Evolutionary conservation across 1,140 invertebrate species (phyloP).

Genomic region (Tetragnatha versicolor): DNA sequence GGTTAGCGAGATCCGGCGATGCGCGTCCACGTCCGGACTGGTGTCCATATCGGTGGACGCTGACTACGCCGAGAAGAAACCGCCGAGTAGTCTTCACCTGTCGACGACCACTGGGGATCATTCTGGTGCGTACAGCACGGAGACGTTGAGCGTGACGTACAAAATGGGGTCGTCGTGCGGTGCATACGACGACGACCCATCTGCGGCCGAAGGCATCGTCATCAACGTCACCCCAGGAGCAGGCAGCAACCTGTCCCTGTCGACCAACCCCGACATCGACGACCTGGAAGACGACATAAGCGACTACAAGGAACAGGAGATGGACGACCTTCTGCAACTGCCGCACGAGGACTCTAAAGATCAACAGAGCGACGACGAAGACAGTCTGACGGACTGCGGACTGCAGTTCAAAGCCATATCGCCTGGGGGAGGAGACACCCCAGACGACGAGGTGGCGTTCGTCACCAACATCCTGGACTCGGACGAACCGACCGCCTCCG

Average conservation of each 20-base stretch:
- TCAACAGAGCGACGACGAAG: conserved; percentile 37
- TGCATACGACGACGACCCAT: background rate
- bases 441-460: conserved; percentile 11
- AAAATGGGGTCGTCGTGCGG: background rate
- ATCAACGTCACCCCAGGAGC: background rate
- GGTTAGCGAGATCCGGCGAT: conserved; percentile 54
- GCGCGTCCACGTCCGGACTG: conserved; percentile 55
- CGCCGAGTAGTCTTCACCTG: background rate
- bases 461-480: conserved; percentile 6
- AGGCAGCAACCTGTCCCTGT: background rate
- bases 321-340: conserved; percentile 16
- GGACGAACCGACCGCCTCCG: background rate
- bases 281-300: conserved; percentile 41
- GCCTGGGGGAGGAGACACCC: background rate
- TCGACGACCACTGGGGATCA: background rate
- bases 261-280: conserved; percentile 25
- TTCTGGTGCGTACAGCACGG: conserved; percentile 18
- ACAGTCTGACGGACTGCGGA: conserved; percentile 42
- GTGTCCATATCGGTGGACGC: background rate
- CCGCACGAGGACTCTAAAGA: background rate
- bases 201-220: conserved; percentile 21
- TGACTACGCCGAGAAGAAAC: background rate
- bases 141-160: conserved; percentile 28
- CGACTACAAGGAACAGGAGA: conserved; percentile 31
- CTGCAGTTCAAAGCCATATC: conserved; percentile 41